Evolutionary conservation across 2,797 vertebrate species (phyloP).

Genomic region (Xiphorhynchus erythropygius): DNA sequence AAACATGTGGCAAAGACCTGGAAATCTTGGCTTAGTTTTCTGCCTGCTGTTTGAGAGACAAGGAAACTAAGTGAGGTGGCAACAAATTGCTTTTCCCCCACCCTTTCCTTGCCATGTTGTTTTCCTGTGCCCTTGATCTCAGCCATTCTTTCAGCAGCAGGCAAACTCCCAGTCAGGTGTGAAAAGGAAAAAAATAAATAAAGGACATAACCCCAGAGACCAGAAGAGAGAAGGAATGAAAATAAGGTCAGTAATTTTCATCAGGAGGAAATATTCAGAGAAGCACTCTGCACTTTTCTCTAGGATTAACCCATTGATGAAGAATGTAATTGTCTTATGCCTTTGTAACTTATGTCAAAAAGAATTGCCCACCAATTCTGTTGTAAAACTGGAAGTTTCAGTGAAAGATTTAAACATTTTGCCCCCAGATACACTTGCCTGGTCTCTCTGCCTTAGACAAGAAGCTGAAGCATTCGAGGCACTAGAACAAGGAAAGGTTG

Average conservation of each 20-base stretch:
- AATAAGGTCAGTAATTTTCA: not conserved
- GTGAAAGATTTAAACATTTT: not conserved
- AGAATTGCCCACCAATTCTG: not conserved
- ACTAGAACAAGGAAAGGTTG: not conserved
- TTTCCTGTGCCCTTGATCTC: not conserved
- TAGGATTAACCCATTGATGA: not conserved
- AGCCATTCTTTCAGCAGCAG: not conserved
- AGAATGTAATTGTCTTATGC: not conserved
- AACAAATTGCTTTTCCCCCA: not conserved
- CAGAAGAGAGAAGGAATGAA: not conserved
- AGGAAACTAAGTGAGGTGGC: not conserved
- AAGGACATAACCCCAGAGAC: not conserved
- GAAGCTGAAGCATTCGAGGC: not conserved
- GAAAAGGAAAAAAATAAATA: not conserved
- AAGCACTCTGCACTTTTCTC: not conserved
- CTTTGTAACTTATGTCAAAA: not conserved
- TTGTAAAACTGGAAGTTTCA: not conserved
- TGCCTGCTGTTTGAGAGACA: not conserved
- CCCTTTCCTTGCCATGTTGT: not conserved
- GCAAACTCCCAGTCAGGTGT: no score
- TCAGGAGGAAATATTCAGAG: not conserved
- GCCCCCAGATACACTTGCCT: not conserved
- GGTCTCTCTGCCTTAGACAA: not conserved
- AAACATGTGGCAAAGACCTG: not conserved
- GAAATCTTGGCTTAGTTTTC: not conserved